phyloP scores from a whole-genome alignment of 2,888 invertebrate species.

The Eurytoma adleriae region DNA sequence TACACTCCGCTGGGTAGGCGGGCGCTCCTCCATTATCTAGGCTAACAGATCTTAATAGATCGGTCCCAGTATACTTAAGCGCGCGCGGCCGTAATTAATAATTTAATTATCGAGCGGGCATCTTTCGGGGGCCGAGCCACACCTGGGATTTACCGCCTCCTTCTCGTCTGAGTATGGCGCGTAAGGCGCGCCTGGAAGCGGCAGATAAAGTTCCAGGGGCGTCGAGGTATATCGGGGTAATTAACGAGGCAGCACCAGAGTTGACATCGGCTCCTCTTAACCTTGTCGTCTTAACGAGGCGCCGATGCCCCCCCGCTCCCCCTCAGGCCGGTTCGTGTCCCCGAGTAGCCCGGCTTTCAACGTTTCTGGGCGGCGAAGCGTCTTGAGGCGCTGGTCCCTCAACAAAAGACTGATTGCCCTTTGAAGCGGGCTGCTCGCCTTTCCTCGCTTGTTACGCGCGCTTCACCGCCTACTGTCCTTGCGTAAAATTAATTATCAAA shows the following conservation, averaged over 20 bases:
- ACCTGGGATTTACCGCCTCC: background rate
- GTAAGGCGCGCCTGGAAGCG: slow-evolving; percentile 22
- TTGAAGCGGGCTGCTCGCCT: too few species aligned
- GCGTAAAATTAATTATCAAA: too few species aligned
- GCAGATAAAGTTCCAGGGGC: slow-evolving; percentile 40
- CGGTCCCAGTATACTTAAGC: background rate
- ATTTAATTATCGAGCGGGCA: slow-evolving; percentile 49
- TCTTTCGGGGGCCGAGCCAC: slow-evolving; percentile 13
- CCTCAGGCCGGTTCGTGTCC: too few species aligned
- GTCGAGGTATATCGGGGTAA: slow-evolving; percentile 32
- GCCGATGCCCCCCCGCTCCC: background rate
- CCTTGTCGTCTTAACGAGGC: slow-evolving; percentile 26
- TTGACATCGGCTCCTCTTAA: slow-evolving; percentile 36
- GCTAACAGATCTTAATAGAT: slow-evolving; percentile 40
- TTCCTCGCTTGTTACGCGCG: too few species aligned
- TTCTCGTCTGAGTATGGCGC: background rate
- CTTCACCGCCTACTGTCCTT: too few species aligned
- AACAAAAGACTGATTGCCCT: too few species aligned
- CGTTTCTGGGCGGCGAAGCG: too few species aligned
- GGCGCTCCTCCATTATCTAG: slow-evolving; percentile 25
- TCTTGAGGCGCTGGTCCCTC: too few species aligned
- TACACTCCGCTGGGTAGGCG: too few species aligned
- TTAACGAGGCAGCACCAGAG: slow-evolving; percentile 45
- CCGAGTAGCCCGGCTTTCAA: too few species aligned
- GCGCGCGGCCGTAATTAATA: slow-evolving; percentile 49